Evolutionary conservation across 1,140 invertebrate genomes (phyloP), one percentile per base, ranked within the genome.

Genomic region (Drosophila pruinosa): DNA sequence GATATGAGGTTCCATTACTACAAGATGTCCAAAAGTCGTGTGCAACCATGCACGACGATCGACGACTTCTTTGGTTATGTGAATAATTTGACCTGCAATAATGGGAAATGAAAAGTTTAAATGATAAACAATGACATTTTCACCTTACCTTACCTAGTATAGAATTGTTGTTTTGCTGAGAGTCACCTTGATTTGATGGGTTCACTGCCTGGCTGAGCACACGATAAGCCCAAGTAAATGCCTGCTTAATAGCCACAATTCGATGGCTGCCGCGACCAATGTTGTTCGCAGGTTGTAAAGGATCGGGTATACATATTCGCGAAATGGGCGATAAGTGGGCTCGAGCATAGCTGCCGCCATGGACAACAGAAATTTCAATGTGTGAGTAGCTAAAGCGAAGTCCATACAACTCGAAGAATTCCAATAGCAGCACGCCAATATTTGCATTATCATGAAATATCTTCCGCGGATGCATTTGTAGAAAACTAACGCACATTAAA

Each of bases 351-450:
- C 94, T 94, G 62, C 98, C 98, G 41, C 97, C 97, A 91, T 97
- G 95, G 91, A 97, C 97, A 56, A 99, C 95, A 41, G 97, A 92
- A 86, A 99, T 98, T 4, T 95, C 98, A 76, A 97, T 97, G 89
- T 97, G 97, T 69, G 97, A 94, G 91, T 99, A 98, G 92, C 99
- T 99, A 91, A 99, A 99, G 92, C 98, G 96, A 61, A 96, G 93
- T 41, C 98, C 98, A 92, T 99, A 99, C 34, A 99, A 92, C 92
- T 99, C 98, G 91, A 99, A 97, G 93, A 99, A 99, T 93, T 99
- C 97, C 69, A 99, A 96, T 56, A 99, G 93, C 74, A 99, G 92
- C 63, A 98, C 96, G 54, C 98, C 98, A 24, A 99, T 92, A 93
- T 99, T 99, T 19, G 93, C 93, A 53, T 92, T 92, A n/a, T 92